Conservation (phyloP, 1,140 invertebrate species). For the Pectinophora gossypiella region DNA sequence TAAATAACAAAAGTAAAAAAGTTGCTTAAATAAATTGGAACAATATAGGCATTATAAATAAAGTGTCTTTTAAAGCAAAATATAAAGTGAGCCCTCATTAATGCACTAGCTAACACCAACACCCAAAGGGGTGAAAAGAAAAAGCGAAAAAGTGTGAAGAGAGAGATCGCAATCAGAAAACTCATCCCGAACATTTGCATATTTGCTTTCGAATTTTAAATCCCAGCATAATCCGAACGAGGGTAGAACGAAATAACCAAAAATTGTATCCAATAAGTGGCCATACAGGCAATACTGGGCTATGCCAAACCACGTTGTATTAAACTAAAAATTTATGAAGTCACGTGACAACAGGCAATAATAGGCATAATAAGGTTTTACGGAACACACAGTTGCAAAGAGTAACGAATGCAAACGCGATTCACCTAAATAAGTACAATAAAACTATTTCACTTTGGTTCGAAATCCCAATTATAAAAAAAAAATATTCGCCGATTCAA, state of each 20-base stretch:
- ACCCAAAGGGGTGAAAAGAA: not conserved
- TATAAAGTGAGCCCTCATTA: not conserved
- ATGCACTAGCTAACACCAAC: not conserved
- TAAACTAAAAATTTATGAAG: constrained; percentile 32
- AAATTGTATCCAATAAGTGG: constrained; percentile 11
- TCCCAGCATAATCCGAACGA: constrained; percentile 1
- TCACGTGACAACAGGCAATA: constrained; percentile 31
- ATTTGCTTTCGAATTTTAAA: constrained; percentile 1
- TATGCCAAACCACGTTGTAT: constrained; percentile 22
- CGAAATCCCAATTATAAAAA: too few species aligned
- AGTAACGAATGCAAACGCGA: too few species aligned
- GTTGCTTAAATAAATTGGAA: too few species aligned
- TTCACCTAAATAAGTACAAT: too few species aligned
- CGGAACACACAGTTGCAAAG: constrained; percentile 12
- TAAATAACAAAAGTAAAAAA: too few species aligned
- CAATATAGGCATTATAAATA: too few species aligned
- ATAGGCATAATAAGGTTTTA: constrained; percentile 14
- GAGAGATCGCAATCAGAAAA: constrained; percentile 2
- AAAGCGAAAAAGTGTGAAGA: not conserved
- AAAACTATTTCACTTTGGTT: too few species aligned
- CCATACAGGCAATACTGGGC: constrained; percentile 9
- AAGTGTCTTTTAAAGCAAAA: too few species aligned
- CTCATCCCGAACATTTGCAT: constrained; percentile 1
- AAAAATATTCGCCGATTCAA: too few species aligned
- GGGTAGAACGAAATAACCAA: not conserved